Conservation (phyloP, 2,797 vertebrate genomes). For the Gymnothorax reevesii region DNA sequence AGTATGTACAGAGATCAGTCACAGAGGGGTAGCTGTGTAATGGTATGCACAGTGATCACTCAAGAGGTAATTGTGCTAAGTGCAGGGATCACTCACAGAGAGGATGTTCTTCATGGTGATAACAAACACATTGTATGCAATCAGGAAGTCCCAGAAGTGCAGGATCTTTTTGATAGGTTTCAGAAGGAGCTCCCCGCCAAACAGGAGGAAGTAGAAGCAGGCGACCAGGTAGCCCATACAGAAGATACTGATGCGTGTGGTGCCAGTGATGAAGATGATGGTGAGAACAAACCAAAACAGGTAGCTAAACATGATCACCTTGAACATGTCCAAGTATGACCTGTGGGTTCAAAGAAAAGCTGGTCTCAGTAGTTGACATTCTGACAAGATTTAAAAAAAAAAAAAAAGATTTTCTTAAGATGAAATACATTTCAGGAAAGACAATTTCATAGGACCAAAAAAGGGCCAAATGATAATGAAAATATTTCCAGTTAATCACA, state of each 20-base stretch:
- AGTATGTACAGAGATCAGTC: neutral
- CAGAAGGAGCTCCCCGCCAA: slow-evolving; percentile 89
- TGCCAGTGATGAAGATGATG: slow-evolving; percentile 99
- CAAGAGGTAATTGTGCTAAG: neutral
- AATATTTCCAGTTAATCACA: neutral
- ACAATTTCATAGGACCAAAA: neutral
- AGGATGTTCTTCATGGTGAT: slow-evolving; percentile 99
- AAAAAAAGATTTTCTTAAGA: neutral
- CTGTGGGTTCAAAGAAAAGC: slow-evolving; percentile 64
- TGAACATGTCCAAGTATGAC: slow-evolving; percentile 98
- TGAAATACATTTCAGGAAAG: neutral
- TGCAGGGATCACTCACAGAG: slow-evolving; percentile 75
- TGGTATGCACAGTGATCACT: neutral
- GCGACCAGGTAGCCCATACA: slow-evolving; percentile 99
- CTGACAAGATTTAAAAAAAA: neutral
- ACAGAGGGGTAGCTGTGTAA: neutral
- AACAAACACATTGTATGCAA: slow-evolving; percentile 96
- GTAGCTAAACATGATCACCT: slow-evolving; percentile 97
- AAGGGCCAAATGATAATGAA: neutral
- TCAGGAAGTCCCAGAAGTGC: slow-evolving; percentile 96
- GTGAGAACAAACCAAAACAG: slow-evolving; percentile 99
- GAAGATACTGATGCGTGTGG: slow-evolving; percentile 95
- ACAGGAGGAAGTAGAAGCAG: slow-evolving; percentile 98
- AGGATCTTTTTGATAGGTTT: slow-evolving; percentile 96
- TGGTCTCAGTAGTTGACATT: neutral